phyloP scores from a whole-genome alignment of 2,888 invertebrate species.

The Xestia c-nigrum region DNA sequence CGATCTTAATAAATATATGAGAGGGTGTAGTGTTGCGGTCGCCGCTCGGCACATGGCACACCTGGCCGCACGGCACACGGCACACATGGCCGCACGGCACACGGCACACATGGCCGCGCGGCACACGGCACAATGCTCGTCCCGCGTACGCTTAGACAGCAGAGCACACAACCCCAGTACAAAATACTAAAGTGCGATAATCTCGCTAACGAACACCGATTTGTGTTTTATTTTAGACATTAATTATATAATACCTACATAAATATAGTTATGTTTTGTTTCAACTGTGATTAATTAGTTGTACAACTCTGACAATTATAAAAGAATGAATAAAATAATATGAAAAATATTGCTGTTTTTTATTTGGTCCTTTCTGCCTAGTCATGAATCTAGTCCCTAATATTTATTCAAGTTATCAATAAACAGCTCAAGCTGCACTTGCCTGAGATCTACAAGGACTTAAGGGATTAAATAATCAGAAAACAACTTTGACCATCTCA shows the following conservation, averaged over 20 bases:
- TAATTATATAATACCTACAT: conserved; percentile 79
- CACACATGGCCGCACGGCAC: conserved; percentile 1
- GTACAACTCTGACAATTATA: conserved; percentile 91
- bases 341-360: conserved; percentile 80
- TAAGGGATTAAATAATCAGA: background rate
- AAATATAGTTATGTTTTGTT: conserved; percentile 89
- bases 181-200: conserved; percentile 73
- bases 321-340: conserved; percentile 89
- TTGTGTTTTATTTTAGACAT: conserved; percentile 83
- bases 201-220: conserved; percentile 71
- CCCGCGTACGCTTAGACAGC: conserved; percentile 73
- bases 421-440: background rate
- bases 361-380: conserved; percentile 6
- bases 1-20: background rate
- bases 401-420: background rate
- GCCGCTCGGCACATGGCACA: conserved; percentile 9
- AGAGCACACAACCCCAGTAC: conserved; percentile 88
- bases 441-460: background rate
- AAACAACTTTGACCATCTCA: background rate
- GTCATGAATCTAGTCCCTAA: background rate
- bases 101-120: background rate
- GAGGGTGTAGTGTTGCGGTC: conserved; percentile 19
- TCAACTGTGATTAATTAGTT: conserved; percentile 92
- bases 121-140: conserved; percentile 31
- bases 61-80: background rate